A percentile compares a stretch with the other conserved stretches of the same genome.
phyloP scores from a whole-genome alignment of 2,888 invertebrate genomes.

The Caenorhabditis sp. region DNA sequence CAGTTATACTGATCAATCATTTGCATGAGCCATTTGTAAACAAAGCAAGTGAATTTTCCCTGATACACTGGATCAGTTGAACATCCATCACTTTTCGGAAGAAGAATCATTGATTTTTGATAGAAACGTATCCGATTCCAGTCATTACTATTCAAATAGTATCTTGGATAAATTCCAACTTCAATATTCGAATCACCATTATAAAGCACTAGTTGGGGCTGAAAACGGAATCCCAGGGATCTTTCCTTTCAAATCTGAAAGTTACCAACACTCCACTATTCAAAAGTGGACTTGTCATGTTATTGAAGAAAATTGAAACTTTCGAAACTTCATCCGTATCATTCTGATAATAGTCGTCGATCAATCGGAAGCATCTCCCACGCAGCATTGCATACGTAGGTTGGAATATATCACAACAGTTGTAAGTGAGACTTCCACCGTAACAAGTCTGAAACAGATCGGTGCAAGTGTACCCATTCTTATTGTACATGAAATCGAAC shows the following conservation, averaged over 20 bases:
- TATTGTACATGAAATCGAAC: constrained; percentile 67
- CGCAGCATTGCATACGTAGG: constrained; percentile 71
- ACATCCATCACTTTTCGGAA: constrained; percentile 51
- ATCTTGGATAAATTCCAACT: constrained; percentile 66
- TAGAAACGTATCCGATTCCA: constrained; percentile 69
- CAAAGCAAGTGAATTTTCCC: constrained; percentile 71
- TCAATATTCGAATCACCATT: constrained; percentile 67
- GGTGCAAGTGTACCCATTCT: constrained; percentile 59
- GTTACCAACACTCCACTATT: constrained; percentile 49
- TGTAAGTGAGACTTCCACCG: constrained; percentile 61
- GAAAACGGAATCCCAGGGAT: constrained; percentile 4
- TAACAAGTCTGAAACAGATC: constrained; percentile 69
- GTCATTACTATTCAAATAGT: constrained; percentile 69
- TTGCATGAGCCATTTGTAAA: constrained; percentile 68
- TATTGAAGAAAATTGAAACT: constrained; percentile 67
- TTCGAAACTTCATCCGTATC: constrained; percentile 72
- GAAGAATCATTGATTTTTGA: constrained; percentile 57
- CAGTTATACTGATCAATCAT: constrained; percentile 67
- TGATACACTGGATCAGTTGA: constrained; percentile 58
- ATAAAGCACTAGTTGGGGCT: constrained; percentile 69
- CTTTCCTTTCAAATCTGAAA: too few species aligned
- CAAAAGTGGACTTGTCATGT: constrained; percentile 67
- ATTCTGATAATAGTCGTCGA: constrained; percentile 68
- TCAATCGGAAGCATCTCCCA: constrained; percentile 70
- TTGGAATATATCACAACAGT: constrained; percentile 71